Evolutionary conservation across 2,113 vertebrate genomes (phyloP).

Genomic region (Scomber japonicus): DNA sequence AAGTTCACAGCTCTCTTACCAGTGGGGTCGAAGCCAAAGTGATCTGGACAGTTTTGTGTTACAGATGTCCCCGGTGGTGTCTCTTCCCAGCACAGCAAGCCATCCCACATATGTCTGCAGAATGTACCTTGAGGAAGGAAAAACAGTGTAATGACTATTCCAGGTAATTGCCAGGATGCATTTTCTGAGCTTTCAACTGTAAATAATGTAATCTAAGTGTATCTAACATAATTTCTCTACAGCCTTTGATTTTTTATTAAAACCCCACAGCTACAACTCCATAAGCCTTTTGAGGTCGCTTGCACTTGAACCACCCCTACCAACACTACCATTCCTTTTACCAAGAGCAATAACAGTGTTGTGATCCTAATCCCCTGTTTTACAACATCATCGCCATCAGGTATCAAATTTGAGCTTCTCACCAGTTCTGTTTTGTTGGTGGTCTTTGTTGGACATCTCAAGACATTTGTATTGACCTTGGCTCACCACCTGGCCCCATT

Average conservation of each 20-base stretch:
- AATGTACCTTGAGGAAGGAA: conserved; percentile 80
- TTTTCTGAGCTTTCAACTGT: neutral
- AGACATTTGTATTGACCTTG: conserved; percentile 80
- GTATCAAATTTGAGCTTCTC: conserved; percentile 55
- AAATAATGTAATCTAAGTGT: neutral
- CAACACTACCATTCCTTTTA: conserved; percentile 10
- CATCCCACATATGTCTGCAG: conserved; percentile 94
- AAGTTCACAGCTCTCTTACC: conserved; percentile 80
- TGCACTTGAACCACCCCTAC: neutral
- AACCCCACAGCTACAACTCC: neutral
- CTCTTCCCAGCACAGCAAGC: conserved; percentile 95
- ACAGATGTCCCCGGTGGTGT: conserved; percentile 87
- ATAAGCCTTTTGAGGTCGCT: neutral
- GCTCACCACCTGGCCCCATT: conserved; percentile 57
- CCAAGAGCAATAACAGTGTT: conserved; percentile 3
- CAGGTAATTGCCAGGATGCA: neutral
- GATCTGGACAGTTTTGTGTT: conserved; percentile 89
- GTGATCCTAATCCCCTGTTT: neutral
- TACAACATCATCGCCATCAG: neutral
- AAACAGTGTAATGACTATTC: neutral
- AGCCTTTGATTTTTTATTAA: neutral
- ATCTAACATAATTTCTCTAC: neutral
- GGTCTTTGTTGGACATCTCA: conserved; percentile 65
- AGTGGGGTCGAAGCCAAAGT: conserved; percentile 85
- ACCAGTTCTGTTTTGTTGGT: conserved; percentile 81